phyloP scores from a whole-genome alignment of 1,140 invertebrate species.

The Stenopsyche tienmushanensis region DNA sequence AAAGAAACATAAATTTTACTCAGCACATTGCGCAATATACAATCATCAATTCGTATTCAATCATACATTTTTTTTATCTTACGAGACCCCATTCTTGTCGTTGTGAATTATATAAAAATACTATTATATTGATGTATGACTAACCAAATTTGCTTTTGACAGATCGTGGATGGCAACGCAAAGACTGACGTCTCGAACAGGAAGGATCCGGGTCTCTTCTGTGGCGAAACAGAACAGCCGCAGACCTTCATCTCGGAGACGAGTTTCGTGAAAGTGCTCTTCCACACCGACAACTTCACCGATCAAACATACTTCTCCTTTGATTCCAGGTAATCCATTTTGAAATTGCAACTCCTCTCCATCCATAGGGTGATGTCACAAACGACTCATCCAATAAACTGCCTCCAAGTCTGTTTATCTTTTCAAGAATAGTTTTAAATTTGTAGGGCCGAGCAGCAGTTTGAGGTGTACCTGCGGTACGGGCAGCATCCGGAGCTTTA shows the following conservation, averaged over 20 bases:
- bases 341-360: background rate
- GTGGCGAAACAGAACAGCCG: conserved; percentile 89
- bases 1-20: no score
- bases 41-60: no score
- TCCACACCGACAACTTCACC: conserved; percentile 89
- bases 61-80: no score
- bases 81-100: no score
- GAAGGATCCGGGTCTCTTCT: conserved; percentile 84
- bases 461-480: conserved; percentile 83
- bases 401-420: background rate
- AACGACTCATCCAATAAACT: no score
- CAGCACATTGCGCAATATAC: no score
- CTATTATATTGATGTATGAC: no score
- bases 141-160: no score
- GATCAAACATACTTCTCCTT: conserved; percentile 73
- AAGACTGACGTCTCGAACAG: conserved; percentile 83
- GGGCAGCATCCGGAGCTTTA: conserved; percentile 91
- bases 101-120: no score
- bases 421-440: background rate
- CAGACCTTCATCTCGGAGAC: conserved; percentile 94
- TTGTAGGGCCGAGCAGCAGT: conserved; percentile 80
- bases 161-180: conserved; percentile 82
- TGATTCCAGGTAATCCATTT: conserved; percentile 60
- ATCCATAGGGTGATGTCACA: background rate
- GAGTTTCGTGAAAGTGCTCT: conserved; percentile 85